A percentile compares a stretch with the other conserved stretches of the same genome.
These are phyloP conservation scores for Anastrepha obliqua DNA, from an alignment of 1,140 invertebrate genomes.

Conservation along the genomic window DNA sequence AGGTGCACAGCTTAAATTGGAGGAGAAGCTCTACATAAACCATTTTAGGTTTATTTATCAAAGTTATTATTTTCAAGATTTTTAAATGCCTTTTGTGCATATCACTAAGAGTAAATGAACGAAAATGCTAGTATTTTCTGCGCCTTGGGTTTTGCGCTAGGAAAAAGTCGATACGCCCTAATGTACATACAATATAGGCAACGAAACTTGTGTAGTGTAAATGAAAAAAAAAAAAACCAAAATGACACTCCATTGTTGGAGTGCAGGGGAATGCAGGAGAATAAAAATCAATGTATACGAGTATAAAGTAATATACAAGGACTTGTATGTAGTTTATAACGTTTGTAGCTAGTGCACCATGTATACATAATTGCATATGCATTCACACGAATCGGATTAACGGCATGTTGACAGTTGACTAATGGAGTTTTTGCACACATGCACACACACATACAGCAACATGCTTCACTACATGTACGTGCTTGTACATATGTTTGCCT, in stretches of 20 bases:
- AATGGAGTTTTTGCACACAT: not conserved
- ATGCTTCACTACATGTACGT: not conserved
- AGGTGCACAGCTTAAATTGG: too few relatives aligned
- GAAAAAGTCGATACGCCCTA: not conserved
- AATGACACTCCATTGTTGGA: not conserved
- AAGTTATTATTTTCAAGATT: too few relatives aligned
- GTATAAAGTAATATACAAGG: not conserved
- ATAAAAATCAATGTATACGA: conserved; percentile 11
- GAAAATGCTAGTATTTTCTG: too few relatives aligned
- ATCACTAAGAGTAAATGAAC: too few relatives aligned
- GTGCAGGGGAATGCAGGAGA: not conserved
- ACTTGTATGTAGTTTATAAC: not conserved
- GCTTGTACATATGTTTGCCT: not conserved
- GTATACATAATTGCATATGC: conserved; percentile 22
- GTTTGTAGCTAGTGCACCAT: not conserved
- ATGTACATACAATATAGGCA: not conserved
- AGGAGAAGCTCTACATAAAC: too few relatives aligned
- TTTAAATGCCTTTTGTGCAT: too few relatives aligned
- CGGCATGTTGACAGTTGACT: conserved; percentile 19
- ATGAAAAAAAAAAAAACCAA: not conserved
- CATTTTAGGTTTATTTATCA: too few relatives aligned
- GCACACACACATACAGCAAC: not conserved
- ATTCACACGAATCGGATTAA: conserved; percentile 18
- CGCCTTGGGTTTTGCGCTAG: not conserved
- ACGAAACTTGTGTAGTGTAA: not conserved